Base-by-base conservation (phyloP, 2,797 vertebrate species). In the Emydoidea blandingii region DNA sequence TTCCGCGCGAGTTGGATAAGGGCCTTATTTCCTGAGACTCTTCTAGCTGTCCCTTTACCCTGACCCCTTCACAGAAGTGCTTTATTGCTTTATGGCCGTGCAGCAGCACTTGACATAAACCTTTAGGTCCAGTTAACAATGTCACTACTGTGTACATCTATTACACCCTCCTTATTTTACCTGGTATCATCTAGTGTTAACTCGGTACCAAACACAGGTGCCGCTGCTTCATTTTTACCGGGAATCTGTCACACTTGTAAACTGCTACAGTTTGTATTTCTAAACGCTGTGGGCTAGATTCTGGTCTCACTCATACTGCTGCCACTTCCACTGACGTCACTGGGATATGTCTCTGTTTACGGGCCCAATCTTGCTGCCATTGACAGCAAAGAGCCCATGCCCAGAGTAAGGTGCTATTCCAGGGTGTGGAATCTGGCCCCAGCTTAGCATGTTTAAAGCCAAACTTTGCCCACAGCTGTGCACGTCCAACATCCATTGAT, bases 41-140 rank as follows among this genome's bases (percentile, higher is more conserved):
- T 82, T 92, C 81, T 96, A 85, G 29, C 89, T 88, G n/a, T 79
- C 86, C 89, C 85, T 91, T 85, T 94, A 85, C 90, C 90, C 94
- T 95, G 93, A 93, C 91, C 86, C 86, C 94, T 96, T 92, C 80
- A 86, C 68, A 95, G 85, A 96, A 95, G 92, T 79, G 91, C 86
- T 97, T 97, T 91, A 96, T 97, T 95, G 95, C 92, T 97, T 97
- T 97, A 96, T 91, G 95, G 90, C 88, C 92, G 87, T 0, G 0
- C 54, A 88, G 89, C 93, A 97, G 91, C 95, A 94, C 95, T 94
- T 88, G 88, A 96, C 85, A 86, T 88, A 93, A 97, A 97, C 92
- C 76, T 90, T 89, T 83, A 90, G 90, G 93, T 56, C 76, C 50
- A 83, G 92, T 83, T 91, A 91, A 90, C 89, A 94, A 74, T 87